Percentiles rank a stretch among this genome's conserved stretches.
phyloP scores from a whole-genome alignment of 2,888 invertebrate species.

The Orthosia incerta region DNA sequence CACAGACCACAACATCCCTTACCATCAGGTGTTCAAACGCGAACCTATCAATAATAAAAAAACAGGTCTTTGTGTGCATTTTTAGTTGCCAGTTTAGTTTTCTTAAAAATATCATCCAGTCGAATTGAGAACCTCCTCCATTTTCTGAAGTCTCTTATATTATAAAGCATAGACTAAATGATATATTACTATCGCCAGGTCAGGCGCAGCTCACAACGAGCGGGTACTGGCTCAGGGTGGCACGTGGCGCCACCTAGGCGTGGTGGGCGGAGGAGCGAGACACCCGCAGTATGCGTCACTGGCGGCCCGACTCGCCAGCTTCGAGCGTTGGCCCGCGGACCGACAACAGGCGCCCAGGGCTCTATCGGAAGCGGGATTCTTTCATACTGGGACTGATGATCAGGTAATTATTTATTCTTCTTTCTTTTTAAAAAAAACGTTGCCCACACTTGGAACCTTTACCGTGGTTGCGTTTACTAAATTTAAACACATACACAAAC shows the following conservation, averaged over 20 bases:
- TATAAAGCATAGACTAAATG: neutral
- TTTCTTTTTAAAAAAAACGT: too few relatives aligned
- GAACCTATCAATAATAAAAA: too few relatives aligned
- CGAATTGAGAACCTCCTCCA: too few relatives aligned
- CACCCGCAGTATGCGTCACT: conserved; percentile 93
- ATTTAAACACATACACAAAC: too few relatives aligned
- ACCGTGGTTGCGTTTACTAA: too few relatives aligned
- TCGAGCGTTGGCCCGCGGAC: conserved; percentile 94
- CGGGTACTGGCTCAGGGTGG: conserved; percentile 80
- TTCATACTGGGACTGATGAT: conserved; percentile 94
- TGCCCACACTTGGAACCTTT: too few relatives aligned
- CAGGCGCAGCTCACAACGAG: conserved; percentile 84
- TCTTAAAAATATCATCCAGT: too few relatives aligned
- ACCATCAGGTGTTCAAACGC: too few relatives aligned
- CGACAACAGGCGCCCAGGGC: conserved; percentile 94
- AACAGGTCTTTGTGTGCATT: too few relatives aligned
- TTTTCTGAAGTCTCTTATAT: too few relatives aligned
- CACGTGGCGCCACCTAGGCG: conserved; percentile 83
- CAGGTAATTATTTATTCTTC: conserved; percentile 80
- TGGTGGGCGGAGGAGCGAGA: conserved; percentile 87
- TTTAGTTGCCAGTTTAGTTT: too few relatives aligned
- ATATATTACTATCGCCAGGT: conserved; percentile 64
- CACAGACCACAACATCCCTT: too few relatives aligned
- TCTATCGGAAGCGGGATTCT: conserved; percentile 97
- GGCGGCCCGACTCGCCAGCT: conserved; percentile 93